A percentile compares a stretch with the other conserved stretches of the same genome.
These are phyloP conservation scores for Anagyrus pseudococci DNA, from an alignment of 2,888 invertebrate genomes.

Conservation along the genomic window DNA sequence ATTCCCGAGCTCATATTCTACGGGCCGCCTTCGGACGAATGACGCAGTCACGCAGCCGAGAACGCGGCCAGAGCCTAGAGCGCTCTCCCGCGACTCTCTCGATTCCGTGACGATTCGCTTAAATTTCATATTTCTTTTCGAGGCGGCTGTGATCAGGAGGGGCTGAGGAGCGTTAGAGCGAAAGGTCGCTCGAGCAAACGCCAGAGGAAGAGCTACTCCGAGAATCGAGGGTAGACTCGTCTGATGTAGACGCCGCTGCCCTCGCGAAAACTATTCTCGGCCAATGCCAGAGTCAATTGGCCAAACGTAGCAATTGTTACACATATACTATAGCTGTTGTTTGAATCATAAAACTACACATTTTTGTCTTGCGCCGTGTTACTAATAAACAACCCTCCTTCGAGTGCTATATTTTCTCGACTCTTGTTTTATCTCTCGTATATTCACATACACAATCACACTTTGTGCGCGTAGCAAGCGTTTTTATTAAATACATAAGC, in stretches of 20 bases:
- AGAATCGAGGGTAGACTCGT: no score
- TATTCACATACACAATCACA: no score
- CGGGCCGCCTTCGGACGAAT: constrained; percentile 73
- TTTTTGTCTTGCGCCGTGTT: constrained; percentile 8
- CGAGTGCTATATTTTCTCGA: constrained; percentile 8
- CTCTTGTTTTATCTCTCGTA: neutral
- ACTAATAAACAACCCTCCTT: constrained; percentile 8
- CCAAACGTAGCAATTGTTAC: constrained; percentile 25
- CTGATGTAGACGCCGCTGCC: neutral
- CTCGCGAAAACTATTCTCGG: neutral
- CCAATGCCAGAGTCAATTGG: constrained; percentile 17
- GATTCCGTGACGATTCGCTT: neutral
- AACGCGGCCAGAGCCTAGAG: constrained; percentile 45
- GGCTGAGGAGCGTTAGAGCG: no score
- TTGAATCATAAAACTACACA: constrained; percentile 19
- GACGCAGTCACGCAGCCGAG: constrained; percentile 46
- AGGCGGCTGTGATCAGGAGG: no score
- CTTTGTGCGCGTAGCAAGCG: neutral
- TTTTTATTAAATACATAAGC: constrained; percentile 5
- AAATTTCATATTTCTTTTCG: constrained; percentile 35
- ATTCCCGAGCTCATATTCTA: constrained; percentile 97
- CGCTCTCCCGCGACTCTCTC: neutral
- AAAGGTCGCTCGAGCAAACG: neutral
- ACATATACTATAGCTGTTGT: constrained; percentile 30
- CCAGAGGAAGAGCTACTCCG: neutral